Percentiles rank a stretch among this genome's conserved stretches.
These are phyloP conservation scores for Hetaerina americana DNA, from an alignment of 1,140 invertebrate genomes.

Conservation along the genomic window DNA sequence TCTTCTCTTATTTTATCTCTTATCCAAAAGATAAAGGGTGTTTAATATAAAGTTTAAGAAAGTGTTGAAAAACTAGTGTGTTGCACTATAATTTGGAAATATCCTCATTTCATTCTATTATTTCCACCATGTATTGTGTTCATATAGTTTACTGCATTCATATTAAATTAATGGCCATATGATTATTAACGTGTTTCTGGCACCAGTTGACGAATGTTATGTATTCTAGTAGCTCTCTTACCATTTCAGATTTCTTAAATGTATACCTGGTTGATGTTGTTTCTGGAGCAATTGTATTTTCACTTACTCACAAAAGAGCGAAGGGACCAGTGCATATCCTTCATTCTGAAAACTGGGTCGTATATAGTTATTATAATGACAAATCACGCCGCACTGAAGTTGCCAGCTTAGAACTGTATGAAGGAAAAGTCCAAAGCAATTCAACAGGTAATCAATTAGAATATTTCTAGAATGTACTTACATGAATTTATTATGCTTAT, in stretches of 20 bases:
- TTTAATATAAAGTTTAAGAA: no score
- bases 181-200: no score
- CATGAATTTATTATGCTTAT: not conserved
- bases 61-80: no score
- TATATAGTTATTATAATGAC: constrained; percentile 90
- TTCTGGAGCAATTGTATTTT: constrained; percentile 62
- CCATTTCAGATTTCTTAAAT: constrained; percentile 54
- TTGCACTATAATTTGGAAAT: no score
- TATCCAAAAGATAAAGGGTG: no score
- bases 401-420: constrained; percentile 85
- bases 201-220: no score
- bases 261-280: constrained; percentile 84
- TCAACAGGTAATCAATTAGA: constrained; percentile 39
- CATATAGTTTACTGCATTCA: no score
- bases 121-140: no score
- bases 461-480: constrained; percentile 4
- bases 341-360: constrained; percentile 94
- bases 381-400: constrained; percentile 85
- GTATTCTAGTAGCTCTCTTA: no score
- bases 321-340: constrained; percentile 75
- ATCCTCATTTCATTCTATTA: no score
- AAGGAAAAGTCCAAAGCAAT: constrained; percentile 78
- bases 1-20: no score
- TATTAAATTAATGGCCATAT: no score
- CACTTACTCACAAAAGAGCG: constrained; percentile 63